These are phyloP conservation scores for Hedya salicella DNA, from an alignment of 2,888 invertebrate genomes.

Conservation along the genomic window DNA sequence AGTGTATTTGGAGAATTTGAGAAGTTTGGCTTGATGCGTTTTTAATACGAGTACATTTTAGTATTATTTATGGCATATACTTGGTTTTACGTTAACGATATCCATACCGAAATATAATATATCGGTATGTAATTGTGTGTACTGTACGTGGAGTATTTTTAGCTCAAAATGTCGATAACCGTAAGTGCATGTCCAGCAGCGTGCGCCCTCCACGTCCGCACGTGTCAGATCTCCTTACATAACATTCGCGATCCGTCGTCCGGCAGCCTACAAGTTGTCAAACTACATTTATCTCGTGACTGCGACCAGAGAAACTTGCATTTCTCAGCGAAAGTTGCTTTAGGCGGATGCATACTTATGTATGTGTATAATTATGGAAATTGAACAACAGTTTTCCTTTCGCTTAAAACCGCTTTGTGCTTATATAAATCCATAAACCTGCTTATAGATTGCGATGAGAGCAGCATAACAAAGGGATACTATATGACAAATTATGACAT, in stretches of 20 bases:
- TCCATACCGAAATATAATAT: too few species aligned
- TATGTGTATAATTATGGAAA: conserved; percentile 66
- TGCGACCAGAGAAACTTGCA: conserved; percentile 56
- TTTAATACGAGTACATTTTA: too few species aligned
- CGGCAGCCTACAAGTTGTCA: conserved; percentile 48
- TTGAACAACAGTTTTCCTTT: conserved; percentile 62
- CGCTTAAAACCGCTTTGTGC: conserved; percentile 44
- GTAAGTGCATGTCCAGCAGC: not conserved
- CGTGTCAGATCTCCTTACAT: conserved; percentile 17
- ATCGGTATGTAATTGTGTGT: too few species aligned
- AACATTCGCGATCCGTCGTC: conserved; percentile 28
- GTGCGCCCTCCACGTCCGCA: not conserved
- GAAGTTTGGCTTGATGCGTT: too few species aligned
- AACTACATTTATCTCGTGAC: conserved; percentile 51
- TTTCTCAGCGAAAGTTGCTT: conserved; percentile 70
- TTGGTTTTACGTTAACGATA: too few species aligned
- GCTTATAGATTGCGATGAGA: conserved; percentile 45
- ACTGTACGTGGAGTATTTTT: too few species aligned
- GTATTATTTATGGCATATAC: too few species aligned
- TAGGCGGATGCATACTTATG: conserved; percentile 55
- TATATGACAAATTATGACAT: conserved; percentile 17
- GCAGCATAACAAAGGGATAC: conserved; percentile 39
- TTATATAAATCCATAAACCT: conserved; percentile 56
- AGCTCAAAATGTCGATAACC: conserved; percentile 14
- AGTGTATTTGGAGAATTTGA: too few species aligned